Evolutionary conservation across 2,888 invertebrate species (phyloP), one percentile per base, ranked within the genome.

Genomic region (Strigamia crassipes): DNA sequence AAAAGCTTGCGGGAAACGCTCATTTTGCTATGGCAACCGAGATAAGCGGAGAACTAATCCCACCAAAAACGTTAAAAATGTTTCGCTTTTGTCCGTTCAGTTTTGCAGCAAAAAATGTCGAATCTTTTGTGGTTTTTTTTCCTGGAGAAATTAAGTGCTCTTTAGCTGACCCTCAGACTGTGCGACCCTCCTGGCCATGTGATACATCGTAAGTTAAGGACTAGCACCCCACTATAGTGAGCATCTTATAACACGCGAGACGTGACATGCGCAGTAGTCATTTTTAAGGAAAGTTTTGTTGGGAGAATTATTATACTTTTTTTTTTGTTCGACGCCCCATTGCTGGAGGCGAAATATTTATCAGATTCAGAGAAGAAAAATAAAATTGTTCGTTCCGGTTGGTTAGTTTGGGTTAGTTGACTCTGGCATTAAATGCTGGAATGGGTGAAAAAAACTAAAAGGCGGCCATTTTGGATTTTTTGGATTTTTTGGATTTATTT

Each of bases 131-230:
- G 34, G 4, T 18, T 3, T 6, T 18, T 3, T 6, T 61, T 61
- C 61, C 61, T 61, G 61, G 61, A 61, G 61, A n/a, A 61, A 61
- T 61, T 61, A 61, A 61, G 61, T 61, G 61, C 61, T 61, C 61
- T 21, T 61, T 1, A 18, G 61, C 23, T 61, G 61, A 61, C 61
- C 61, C 61, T 21, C 61, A 61, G 61, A 18, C 61, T 61, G 21
- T 61, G 61, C 23, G 18, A n/a, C 61, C 61, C 61, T 23, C 23
- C 18, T 61, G 61, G 61, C 61, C 61, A 21, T 61, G 61, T 18
- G 61, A 61, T 61, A 23, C 61, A 61, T 61, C 61, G 3, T 23
- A 61, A 21, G 23, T 61, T 61, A 61, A 61, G 61, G 61, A 23
- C 61, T 23, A 18, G 21, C 2, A 46, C 42, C 61, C 23, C 61